Conservation (phyloP, 2,113 vertebrate genomes). For the Anoura caudifer region DNA sequence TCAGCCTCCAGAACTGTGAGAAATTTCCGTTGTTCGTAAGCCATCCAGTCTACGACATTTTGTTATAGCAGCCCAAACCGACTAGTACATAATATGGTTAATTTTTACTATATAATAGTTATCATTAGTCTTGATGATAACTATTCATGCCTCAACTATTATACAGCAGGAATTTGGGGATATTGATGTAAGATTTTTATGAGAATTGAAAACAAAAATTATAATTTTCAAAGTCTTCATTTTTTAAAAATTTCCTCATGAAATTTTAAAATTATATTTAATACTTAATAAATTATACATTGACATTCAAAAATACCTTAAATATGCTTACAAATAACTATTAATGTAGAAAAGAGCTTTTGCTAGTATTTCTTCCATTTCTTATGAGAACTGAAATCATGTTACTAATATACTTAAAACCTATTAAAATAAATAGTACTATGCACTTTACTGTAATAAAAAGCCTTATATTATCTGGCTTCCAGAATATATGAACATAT, state of each 20-base stretch:
- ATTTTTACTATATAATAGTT: not conserved
- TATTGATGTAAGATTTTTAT: not conserved
- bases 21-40: not conserved
- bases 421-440: not conserved
- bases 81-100: not conserved
- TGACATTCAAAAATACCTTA: not conserved
- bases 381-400: not conserved
- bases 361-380: not conserved
- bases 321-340: not conserved
- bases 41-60: not conserved
- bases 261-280: not conserved
- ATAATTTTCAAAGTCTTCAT: not conserved
- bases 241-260: not conserved
- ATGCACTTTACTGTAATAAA: not conserved
- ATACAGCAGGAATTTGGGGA: not conserved
- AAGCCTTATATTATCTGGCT: not conserved
- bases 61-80: not conserved
- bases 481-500: not conserved
- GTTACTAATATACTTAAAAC: not conserved
- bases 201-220: not conserved
- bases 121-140: not conserved
- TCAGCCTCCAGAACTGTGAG: not conserved
- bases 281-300: not conserved
- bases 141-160: not conserved
- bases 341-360: not conserved